Evolutionary conservation across 2,888 invertebrate species (phyloP).

Genomic region (Plagiodera versicolora): DNA sequence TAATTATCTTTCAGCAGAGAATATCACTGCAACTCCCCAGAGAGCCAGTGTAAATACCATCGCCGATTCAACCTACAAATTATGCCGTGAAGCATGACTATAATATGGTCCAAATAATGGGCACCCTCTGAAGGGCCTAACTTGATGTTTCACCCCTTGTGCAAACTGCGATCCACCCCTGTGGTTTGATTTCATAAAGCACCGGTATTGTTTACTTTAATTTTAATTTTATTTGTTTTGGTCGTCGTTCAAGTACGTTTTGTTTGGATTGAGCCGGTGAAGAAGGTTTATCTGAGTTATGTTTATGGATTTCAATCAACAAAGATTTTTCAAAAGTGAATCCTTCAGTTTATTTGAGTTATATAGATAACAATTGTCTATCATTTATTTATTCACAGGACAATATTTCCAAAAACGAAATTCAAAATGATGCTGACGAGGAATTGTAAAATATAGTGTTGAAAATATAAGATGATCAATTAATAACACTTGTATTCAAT

Average conservation of each 20-base stretch:
- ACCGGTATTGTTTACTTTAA: constrained; percentile 50
- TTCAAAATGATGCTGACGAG: too few relatives aligned
- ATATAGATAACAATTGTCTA: too few relatives aligned
- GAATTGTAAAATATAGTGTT: too few relatives aligned
- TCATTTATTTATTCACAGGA: too few relatives aligned
- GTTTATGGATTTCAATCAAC: not conserved
- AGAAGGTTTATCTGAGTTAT: not conserved
- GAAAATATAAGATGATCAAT: too few relatives aligned
- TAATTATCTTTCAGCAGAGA: constrained; percentile 14
- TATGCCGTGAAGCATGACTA: constrained; percentile 46
- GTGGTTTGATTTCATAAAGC: constrained; percentile 50
- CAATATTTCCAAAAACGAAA: too few relatives aligned
- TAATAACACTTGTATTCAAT: too few relatives aligned
- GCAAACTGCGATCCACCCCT: constrained; percentile 45
- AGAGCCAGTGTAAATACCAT: constrained; percentile 47
- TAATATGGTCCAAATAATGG: constrained; percentile 32
- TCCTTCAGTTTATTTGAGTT: too few relatives aligned
- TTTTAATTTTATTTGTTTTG: constrained; percentile 51
- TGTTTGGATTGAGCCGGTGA: not conserved
- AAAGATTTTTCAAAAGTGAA: too few relatives aligned
- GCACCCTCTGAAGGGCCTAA: constrained; percentile 23
- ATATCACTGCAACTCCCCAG: constrained; percentile 36
- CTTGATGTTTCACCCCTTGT: constrained; percentile 39
- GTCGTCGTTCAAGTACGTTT: constrained; percentile 36
- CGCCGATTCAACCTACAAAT: constrained; percentile 48